A percentile compares a stretch with the other conserved stretches of the same genome.
These are phyloP conservation scores for Archilochus colubris DNA, from an alignment of 2,113 vertebrate genomes.

Conservation along the genomic window DNA sequence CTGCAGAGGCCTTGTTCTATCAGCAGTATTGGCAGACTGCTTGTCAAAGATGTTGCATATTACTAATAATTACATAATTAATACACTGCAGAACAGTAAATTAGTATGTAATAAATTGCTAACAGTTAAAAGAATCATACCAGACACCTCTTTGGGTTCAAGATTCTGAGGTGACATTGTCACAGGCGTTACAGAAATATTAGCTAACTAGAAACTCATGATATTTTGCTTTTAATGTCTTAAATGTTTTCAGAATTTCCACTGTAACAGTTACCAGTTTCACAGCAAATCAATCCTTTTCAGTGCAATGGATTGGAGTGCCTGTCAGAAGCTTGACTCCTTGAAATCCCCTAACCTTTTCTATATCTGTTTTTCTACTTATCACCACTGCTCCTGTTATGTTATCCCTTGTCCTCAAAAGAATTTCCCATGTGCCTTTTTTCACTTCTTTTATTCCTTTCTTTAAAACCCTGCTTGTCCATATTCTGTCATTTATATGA, in stretches of 20 bases:
- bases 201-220: background rate
- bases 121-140: background rate
- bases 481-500: slow-evolving; percentile 3
- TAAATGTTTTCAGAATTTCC: background rate
- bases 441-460: background rate
- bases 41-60: background rate
- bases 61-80: background rate
- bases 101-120: background rate
- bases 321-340: background rate
- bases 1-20: background rate
- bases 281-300: background rate
- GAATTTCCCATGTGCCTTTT: background rate
- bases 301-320: background rate
- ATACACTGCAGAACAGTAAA: background rate
- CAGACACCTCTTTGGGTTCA: background rate
- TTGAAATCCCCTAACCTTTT: background rate
- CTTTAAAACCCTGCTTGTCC: background rate
- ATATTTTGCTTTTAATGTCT: background rate
- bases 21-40: background rate
- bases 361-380: background rate
- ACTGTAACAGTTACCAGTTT: background rate
- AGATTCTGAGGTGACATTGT: background rate
- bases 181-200: background rate
- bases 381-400: background rate
- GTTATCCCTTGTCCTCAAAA: background rate